Base-by-base conservation (phyloP, 2,797 vertebrate genomes). In the Danio kyathit region DNA sequence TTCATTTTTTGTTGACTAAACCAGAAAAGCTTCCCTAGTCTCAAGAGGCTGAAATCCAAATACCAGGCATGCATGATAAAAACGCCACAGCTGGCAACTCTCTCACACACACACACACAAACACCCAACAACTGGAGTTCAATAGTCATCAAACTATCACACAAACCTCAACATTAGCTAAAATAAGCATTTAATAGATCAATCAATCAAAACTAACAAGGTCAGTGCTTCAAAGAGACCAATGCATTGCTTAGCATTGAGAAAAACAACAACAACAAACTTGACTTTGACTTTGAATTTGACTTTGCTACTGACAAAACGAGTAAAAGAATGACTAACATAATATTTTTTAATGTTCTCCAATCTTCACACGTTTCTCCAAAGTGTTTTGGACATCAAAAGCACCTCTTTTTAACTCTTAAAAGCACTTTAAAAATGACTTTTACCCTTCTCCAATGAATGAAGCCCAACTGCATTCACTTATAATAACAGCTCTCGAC, bases 41-140 rank as follows among this genome's bases (percentile, higher is more conserved):
- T 90, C 86, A 86, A 86, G 82, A 89, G 87, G 88, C 87, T 89
- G 90, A 94, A 94, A 90, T 89, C 75, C 86, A 93, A 93, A 94
- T 86, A 93, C 86, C 90, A 93, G 87, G 86, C 88, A 93, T 82
- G 83, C 83, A 83, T 91, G 86, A 88, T 92, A 93, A 93, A 29
- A 90, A 79, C 71, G 80, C 89, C 90, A 91, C 91, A 92, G 89
- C 90, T 92, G 93, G 83, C 74, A 86, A 57, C 46, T 67, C 65
- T 74, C 57, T 46, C 29, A 54, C 64, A 44, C 71, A 64, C 41
- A 14, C 38, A 75, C 52, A 77, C 13, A 64, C 60, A 64, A 5
- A 76, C 44, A 79, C 40, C 8, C 61, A 73, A 19, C 64, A 74
- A 49, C 64, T 21, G 3, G 29, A 1, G 61, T n/a, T 60, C 57